A percentile compares a stretch with the other conserved stretches of the same genome.
Evolutionary conservation across 1,140 invertebrate species (phyloP).

Genomic region (Drosophila oshimai): DNA sequence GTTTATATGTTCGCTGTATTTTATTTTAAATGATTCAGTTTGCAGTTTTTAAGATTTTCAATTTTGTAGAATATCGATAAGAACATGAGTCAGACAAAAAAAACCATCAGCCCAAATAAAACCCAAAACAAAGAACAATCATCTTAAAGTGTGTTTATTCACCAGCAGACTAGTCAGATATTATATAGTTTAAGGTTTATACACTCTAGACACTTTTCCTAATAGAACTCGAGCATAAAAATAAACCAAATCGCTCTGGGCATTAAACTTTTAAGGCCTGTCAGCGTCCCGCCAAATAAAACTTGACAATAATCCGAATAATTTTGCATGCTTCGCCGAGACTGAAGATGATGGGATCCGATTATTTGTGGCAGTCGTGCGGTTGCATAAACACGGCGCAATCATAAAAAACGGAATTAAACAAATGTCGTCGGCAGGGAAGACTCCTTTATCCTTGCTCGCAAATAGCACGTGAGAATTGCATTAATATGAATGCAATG

Average conservation of each 20-base stretch:
- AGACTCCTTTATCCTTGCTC: conserved; percentile 19
- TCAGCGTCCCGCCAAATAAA: conserved; percentile 61
- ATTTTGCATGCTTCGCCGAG: conserved; percentile 34
- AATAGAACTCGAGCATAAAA: conserved; percentile 2
- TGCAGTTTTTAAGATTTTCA: no score
- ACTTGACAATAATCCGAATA: conserved; percentile 67
- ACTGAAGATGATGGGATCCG: conserved; percentile 65
- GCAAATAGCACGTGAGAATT: conserved; percentile 76
- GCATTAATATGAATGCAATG: conserved; percentile 78
- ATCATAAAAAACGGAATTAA: conserved; percentile 76
- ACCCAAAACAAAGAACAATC: conserved; percentile 12
- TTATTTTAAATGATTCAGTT: no score
- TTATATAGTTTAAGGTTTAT: conserved; percentile 13
- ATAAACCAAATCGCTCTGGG: conserved; percentile 2
- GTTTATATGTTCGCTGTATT: no score
- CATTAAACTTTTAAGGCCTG: conserved; percentile 67
- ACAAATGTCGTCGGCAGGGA: conserved; percentile 57
- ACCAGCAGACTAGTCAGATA: background rate
- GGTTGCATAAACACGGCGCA: conserved; percentile 73
- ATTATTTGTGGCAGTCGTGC: conserved; percentile 60
- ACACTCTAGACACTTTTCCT: conserved; percentile 24
- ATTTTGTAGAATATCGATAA: no score
- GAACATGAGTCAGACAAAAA: background rate
- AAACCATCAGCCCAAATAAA: background rate
- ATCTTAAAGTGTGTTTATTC: background rate